A percentile compares a stretch with the other conserved stretches of the same genome.
Evolutionary conservation across 2,797 vertebrate genomes (phyloP).

Genomic region (Malurus leucopterus): DNA sequence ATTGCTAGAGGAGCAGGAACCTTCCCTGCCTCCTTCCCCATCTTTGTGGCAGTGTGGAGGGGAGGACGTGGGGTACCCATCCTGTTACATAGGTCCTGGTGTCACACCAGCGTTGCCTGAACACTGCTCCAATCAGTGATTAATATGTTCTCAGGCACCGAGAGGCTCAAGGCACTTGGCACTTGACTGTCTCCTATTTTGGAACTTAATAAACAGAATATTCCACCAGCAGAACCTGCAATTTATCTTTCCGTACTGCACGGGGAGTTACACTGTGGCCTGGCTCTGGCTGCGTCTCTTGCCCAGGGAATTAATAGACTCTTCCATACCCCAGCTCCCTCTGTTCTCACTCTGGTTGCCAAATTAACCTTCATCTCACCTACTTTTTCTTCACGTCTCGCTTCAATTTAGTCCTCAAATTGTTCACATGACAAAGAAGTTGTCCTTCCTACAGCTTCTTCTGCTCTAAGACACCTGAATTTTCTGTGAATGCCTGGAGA

Average conservation of each 20-base stretch:
- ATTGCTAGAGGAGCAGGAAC: neutral
- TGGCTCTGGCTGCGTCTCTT: neutral
- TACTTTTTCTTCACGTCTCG: slow-evolving; percentile 30
- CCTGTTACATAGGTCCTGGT: neutral
- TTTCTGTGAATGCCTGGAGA: neutral
- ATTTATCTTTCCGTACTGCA: neutral
- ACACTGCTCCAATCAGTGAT: neutral
- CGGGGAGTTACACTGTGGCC: neutral
- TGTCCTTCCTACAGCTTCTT: neutral
- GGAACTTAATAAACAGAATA: slow-evolving; percentile 39
- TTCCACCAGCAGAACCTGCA: slow-evolving; percentile 11
- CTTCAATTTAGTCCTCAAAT: slow-evolving; percentile 52
- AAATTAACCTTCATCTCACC: slow-evolving; percentile 51
- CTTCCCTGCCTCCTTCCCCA: neutral
- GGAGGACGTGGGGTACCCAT: neutral
- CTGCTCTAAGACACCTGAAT: slow-evolving; percentile 19
- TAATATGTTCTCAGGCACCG: neutral
- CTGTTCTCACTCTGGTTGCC: neutral
- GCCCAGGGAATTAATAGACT: slow-evolving; percentile 47
- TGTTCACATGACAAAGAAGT: slow-evolving; percentile 41
- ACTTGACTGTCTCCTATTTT: slow-evolving; percentile 22
- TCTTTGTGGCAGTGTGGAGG: neutral
- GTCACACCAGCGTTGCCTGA: neutral
- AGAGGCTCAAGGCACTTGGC: slow-evolving; percentile 21
- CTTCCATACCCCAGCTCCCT: neutral